Conservation (phyloP, 2,797 vertebrate genomes). For the Helarctos malayanus region DNA sequence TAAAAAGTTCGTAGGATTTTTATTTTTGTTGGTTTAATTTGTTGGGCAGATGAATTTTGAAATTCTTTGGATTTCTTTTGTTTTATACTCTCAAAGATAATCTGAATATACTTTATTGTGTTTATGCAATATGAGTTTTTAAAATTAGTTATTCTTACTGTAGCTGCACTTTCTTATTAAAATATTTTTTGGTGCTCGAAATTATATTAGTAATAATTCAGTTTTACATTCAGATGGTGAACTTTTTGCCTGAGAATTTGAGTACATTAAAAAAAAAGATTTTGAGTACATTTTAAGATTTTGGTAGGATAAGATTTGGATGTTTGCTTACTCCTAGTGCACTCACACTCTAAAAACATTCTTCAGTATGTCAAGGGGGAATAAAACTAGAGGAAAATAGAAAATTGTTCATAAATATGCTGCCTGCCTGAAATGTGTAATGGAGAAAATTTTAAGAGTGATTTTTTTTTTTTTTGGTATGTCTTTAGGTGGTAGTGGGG, state of each 20-base stretch:
- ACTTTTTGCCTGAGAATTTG: conserved; percentile 22
- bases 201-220: background rate
- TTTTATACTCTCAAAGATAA: conserved; percentile 28
- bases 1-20: conserved; percentile 33
- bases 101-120: conserved; percentile 6
- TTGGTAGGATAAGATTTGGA: background rate
- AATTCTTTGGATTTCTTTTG: conserved; percentile 25
- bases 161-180: background rate
- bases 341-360: background rate
- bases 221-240: conserved; percentile 22
- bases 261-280: background rate
- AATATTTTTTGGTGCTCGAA: background rate
- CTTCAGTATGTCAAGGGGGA: background rate
- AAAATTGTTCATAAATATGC: conserved; percentile 1
- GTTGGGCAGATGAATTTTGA: background rate
- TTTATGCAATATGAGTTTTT: background rate
- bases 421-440: background rate
- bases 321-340: background rate
- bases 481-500: background rate
- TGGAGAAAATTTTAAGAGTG: background rate
- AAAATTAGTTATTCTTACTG: background rate
- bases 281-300: conserved; percentile 61
- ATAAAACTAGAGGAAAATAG: conserved; percentile 33
- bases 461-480: background rate
- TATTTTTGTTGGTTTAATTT: conserved; percentile 12